Base-by-base conservation (phyloP, 2,797 vertebrate genomes). In the Karalla daura region DNA sequence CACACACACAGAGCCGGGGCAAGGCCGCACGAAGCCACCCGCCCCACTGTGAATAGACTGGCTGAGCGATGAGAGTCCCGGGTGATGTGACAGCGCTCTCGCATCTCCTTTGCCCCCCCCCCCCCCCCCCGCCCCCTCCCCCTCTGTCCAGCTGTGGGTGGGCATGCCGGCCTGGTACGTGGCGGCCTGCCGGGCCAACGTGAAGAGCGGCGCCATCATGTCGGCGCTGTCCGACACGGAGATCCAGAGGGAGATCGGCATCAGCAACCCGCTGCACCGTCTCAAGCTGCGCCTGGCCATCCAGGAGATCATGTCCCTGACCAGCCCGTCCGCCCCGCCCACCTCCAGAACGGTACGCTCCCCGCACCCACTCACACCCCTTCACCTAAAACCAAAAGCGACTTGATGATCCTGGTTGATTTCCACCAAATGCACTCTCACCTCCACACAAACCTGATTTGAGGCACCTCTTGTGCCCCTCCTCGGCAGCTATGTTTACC, bases 151-250 rank as follows among this genome's bases (percentile, higher is more conserved):
- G 98, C 93, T 99, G 70, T 99, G 98, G 98, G 98, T 99, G 37
- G 98, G 98, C 30, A 99, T 99, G 98, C 98, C 98, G 0, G 97
- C 97, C 47, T 99, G 98, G 97, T 99, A 98, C 3, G 98, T 99
- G 84, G 97, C 97, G 0, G 98, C 98, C 0, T 99, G 98, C 79
- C 94, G 98, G 20, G 98, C 98, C 52, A 99, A 99, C 0, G 98
- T 99, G 87, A 99, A 99, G 81, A 99, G 97, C 0, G 98, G 98
- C 3, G 97, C 98, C 74, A 99, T 99, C 71, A 99, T 99, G 98
- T 99, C 98, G 0, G 97, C 97, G 0, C 89, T 99, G 47, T 99
- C 98, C 0, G 97, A 99, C 90, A 99, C 98, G 0, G 98, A 99
- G 89, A 99, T 99, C 85, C 98, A 99, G 78, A 87, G 98, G 4